A percentile compares a stretch with the other conserved stretches of the same genome.
Evolutionary conservation across 1,140 invertebrate genomes (phyloP).

Genomic region (Lordiphosa collinella): DNA sequence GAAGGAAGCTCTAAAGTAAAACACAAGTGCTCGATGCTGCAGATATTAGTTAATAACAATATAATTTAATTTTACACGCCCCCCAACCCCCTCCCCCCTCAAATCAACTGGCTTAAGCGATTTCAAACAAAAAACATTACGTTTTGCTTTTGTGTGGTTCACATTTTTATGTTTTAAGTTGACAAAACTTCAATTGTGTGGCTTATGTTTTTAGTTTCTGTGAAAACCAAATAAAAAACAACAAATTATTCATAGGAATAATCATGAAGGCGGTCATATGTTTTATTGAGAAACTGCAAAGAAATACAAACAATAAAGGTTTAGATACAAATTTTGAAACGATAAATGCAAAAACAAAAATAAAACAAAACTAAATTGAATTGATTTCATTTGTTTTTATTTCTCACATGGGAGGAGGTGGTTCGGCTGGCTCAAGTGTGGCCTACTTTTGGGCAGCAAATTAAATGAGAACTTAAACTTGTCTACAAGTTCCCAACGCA

Average conservation of each 20-base stretch:
- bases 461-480: too few relatives aligned
- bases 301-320: slow-evolving; percentile 75
- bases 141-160: slow-evolving; percentile 9
- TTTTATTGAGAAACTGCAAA: slow-evolving; percentile 66
- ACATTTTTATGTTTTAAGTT: too few relatives aligned
- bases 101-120: too few relatives aligned
- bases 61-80: slow-evolving; percentile 21
- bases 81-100: too few relatives aligned
- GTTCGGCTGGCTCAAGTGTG: background rate
- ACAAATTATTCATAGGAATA: slow-evolving; percentile 18
- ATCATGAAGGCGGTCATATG: slow-evolving; percentile 29
- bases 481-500: too few relatives aligned
- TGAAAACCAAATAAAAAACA: slow-evolving; percentile 12
- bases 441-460: slow-evolving; percentile 2
- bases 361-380: too few relatives aligned
- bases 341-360: slow-evolving; percentile 70
- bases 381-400: slow-evolving; percentile 2
- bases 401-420: background rate
- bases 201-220: slow-evolving; percentile 15
- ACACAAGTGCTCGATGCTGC: slow-evolving; percentile 70
- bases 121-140: slow-evolving; percentile 16
- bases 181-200: too few relatives aligned
- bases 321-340: slow-evolving; percentile 80
- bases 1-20: slow-evolving; percentile 20
- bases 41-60: slow-evolving; percentile 54